Conservation (phyloP, 2,113 vertebrate genomes). For the Mustela lutreola region DNA sequence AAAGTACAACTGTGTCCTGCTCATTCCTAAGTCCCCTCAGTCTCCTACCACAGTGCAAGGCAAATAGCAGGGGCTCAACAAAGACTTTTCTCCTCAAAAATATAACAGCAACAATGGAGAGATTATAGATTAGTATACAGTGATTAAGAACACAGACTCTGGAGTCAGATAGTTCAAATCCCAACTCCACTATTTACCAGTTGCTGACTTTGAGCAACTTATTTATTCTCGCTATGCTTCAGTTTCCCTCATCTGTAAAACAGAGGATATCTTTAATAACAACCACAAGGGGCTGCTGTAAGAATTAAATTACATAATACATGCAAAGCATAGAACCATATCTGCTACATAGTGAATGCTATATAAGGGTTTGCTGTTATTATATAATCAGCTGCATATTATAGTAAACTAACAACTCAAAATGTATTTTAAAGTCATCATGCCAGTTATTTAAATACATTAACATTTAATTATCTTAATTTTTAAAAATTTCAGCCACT, state of each 20-base stretch:
- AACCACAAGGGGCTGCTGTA: neutral
- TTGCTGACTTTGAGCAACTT: neutral
- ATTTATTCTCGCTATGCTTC: neutral
- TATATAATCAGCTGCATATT: neutral
- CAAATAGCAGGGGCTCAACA: neutral
- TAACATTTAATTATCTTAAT: constrained; percentile 2
- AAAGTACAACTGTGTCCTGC: neutral
- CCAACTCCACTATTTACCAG: neutral
- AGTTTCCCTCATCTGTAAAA: neutral
- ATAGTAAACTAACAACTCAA: constrained; percentile 15
- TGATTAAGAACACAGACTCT: neutral
- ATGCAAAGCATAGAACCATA: neutral
- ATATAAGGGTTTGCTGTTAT: neutral
- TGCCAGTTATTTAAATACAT: neutral
- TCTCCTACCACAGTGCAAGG: neutral
- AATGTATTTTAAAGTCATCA: neutral
- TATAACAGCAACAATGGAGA: neutral
- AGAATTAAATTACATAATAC: neutral
- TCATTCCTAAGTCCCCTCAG: neutral
- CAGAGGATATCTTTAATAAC: neutral
- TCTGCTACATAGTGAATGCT: neutral
- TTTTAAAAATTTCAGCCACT: neutral
- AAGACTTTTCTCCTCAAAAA: constrained; percentile 4
- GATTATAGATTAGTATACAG: neutral
- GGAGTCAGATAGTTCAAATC: neutral